These are phyloP conservation scores for Nylanderia fulva DNA, from an alignment of 1,140 invertebrate genomes.

Conservation along the genomic window DNA sequence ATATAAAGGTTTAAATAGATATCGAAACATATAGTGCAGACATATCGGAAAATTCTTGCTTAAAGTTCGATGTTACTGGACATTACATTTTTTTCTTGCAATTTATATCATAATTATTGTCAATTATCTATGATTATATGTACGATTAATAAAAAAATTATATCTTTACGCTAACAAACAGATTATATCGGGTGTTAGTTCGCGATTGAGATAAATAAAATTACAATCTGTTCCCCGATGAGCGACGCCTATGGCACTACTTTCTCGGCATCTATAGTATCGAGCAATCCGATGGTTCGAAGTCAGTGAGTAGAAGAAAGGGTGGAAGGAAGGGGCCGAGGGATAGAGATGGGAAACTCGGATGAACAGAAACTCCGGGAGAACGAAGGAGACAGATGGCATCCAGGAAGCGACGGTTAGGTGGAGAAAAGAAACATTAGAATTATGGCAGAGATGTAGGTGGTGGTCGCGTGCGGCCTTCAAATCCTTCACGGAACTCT, in stretches of 20 bases:
- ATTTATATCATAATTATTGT: no score
- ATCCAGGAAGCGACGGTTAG: constrained; percentile 12
- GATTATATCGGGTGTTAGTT: neutral
- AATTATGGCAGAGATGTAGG: constrained; percentile 13
- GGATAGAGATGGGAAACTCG: neutral
- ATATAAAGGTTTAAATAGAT: no score
- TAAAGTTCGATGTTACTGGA: neutral
- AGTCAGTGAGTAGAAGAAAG: constrained; percentile 24
- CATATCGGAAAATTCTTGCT: neutral
- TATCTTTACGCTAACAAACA: no score
- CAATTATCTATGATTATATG: no score
- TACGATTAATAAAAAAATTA: neutral
- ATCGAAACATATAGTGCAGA: no score
- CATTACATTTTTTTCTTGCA: neutral
- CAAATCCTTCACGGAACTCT: constrained; percentile 67
- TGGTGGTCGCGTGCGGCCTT: constrained; percentile 65
- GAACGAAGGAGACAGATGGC: constrained; percentile 4
- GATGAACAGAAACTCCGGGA: neutral
- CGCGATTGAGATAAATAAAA: neutral
- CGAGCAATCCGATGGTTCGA: constrained; percentile 48
- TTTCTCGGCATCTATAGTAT: constrained; percentile 51
- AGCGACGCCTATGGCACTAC: constrained; percentile 16
- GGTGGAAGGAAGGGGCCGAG: neutral
- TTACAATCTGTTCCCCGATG: neutral
- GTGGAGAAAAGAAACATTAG: constrained; percentile 22